These are phyloP conservation scores for Paradoxurus hermaphroditus DNA, from an alignment of 2,113 vertebrate genomes.

Conservation along the genomic window DNA sequence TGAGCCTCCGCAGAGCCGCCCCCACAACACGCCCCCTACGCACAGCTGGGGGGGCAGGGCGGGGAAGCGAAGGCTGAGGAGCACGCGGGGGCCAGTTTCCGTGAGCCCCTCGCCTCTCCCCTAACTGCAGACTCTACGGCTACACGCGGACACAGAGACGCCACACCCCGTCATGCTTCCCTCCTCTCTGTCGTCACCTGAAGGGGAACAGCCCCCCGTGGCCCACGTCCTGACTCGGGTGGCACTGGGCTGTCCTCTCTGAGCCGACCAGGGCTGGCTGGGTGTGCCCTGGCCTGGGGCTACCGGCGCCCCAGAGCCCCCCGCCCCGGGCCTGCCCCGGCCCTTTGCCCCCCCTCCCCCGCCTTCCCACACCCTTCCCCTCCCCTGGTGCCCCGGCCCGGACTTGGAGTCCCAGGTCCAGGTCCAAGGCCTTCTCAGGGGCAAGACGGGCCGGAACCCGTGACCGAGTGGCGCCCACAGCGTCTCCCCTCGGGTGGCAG, in stretches of 20 bases:
- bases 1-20: background rate
- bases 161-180: background rate
- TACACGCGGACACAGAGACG: accelerated
- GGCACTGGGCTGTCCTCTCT: background rate
- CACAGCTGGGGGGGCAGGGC: accelerated
- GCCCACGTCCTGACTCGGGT: background rate
- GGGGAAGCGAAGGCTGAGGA: background rate
- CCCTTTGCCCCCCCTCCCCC: accelerated
- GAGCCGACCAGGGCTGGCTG: background rate
- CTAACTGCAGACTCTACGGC: accelerated
- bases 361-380: background rate
- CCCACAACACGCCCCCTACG: accelerated
- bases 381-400: no score
- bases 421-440: background rate
- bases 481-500: background rate
- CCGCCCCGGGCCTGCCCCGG: background rate
- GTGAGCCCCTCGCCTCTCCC: accelerated
- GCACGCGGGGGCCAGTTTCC: accelerated
- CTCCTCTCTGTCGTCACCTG: background rate
- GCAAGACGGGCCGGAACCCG: background rate
- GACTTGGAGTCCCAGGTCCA: background rate
- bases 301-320: background rate
- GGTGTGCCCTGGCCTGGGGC: no score
- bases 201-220: background rate
- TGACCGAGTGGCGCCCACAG: accelerated